Evolutionary conservation across 2,888 invertebrate species (phyloP).

Genomic region (Pseudanteris insignis): DNA sequence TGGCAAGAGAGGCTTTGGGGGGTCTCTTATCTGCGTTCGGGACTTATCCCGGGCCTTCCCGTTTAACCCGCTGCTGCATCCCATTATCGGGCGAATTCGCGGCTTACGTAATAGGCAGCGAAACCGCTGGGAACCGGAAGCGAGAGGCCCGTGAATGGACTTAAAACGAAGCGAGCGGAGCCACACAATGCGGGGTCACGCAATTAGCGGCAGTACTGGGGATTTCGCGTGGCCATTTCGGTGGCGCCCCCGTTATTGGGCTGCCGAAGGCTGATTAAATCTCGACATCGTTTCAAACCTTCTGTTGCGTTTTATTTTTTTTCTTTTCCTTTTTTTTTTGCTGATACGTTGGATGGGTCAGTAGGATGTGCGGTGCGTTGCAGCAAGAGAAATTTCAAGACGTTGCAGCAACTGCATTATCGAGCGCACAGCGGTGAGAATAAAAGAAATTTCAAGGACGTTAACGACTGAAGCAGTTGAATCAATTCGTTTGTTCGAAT

Average conservation of each 20-base stretch:
- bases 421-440: no score
- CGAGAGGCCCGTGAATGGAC: slow-evolving; percentile 13
- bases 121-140: slow-evolving; percentile 42
- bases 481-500: no score
- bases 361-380: slow-evolving; percentile 1
- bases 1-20: slow-evolving; percentile 58
- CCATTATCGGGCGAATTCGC: slow-evolving; percentile 55
- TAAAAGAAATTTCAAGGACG: no score
- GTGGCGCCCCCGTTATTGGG: slow-evolving; percentile 35
- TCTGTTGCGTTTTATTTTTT: not conserved
- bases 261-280: slow-evolving; percentile 9
- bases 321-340: no score
- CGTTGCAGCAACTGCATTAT: no score
- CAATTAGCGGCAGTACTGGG: slow-evolving; percentile 29
- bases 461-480: no score
- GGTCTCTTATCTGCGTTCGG: slow-evolving; percentile 63
- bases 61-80: slow-evolving; percentile 49
- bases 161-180: slow-evolving; percentile 11
- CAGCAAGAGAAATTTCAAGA: not conserved
- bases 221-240: slow-evolving; percentile 31
- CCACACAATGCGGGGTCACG: slow-evolving; percentile 27
- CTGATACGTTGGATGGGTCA: slow-evolving; percentile 10
- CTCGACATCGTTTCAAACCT: slow-evolving; percentile 5
- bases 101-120: slow-evolving; percentile 38
- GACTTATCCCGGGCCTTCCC: slow-evolving; percentile 52